Base-by-base conservation (phyloP, 2,797 vertebrate genomes). In the Clarias laeviceps region DNA sequence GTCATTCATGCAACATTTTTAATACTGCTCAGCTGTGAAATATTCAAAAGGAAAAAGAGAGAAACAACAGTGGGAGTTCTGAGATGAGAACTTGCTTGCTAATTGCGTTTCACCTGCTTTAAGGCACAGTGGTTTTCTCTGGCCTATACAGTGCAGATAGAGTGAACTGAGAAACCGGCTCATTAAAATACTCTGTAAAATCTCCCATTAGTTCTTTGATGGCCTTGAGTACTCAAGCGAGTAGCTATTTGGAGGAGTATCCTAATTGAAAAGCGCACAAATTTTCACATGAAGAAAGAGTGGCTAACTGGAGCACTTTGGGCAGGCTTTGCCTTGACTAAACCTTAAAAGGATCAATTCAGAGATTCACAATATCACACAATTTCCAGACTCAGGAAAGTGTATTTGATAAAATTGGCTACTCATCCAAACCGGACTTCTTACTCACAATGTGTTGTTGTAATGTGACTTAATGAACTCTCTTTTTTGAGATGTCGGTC, bases 201-300 rank as follows among this genome's bases (percentile, higher is more conserved):
- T 80, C 89, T 79, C 88, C 90, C 89, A 84, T 88, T 89, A 88
- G 88, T 92, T 89, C 84, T 85, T 84, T 88, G 86, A 90, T 89
- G 86, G 87, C 37, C 66, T 84, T 65, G 91, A 87, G 93, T 91
- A 91, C 27, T 74, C 79, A 59, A 59, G 89, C 86, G 93, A 88
- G 85, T 81, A 88, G 89, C 85, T 95, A 95, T 95, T 95, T 92
- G 91, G 88, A 95, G 94, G 84, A 85, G 90, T 91, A 92, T 92
- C 92, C 92, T 94, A 91, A 94, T 95, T 95, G 92, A 91, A 93
- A 92, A 90, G 80, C 12, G 70, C 82, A 86, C 84, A 85, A 72
- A 87, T 91, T 87, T 80, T 87, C 86, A 85, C 72, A 89, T 65
- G 80, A 56, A 54, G 84, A 50, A 87, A 86, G 86, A 78, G 29